These are phyloP conservation scores for Psophia crepitans DNA, from an alignment of 2,113 vertebrate genomes.

Conservation along the genomic window DNA sequence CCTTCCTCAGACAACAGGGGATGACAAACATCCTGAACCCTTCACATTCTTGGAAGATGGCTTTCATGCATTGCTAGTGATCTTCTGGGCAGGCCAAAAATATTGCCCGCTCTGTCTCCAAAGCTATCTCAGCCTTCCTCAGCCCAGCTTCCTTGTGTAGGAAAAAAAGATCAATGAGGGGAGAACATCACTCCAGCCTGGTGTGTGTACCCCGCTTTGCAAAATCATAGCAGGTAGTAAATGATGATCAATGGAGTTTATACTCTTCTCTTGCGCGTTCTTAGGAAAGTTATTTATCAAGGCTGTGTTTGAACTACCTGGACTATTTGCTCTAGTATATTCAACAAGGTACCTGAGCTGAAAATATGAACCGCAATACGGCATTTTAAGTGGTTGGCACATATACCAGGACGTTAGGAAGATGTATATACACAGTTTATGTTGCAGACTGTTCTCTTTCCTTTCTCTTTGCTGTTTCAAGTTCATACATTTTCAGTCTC, in stretches of 20 bases:
- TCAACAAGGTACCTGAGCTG: not conserved
- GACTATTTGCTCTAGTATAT: not conserved
- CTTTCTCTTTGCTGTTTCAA: not conserved
- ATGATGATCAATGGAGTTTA: not conserved
- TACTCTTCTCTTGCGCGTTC: not conserved
- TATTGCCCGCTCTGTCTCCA: not conserved
- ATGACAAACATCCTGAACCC: not conserved
- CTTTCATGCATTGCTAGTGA: not conserved
- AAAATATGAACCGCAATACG: not conserved
- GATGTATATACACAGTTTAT: not conserved
- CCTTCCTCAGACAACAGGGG: not conserved
- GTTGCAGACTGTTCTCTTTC: not conserved
- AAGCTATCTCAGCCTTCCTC: not conserved
- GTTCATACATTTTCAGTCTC: accelerated
- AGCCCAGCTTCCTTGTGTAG: not conserved
- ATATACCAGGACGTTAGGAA: not conserved
- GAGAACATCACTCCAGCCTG: not conserved
- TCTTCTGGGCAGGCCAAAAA: not conserved
- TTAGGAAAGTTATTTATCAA: not conserved
- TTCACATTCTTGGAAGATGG: not conserved
- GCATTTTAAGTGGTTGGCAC: not conserved
- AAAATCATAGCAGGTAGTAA: not conserved
- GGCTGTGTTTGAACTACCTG: not conserved
- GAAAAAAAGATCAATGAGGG: not conserved
- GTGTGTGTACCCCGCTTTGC: not conserved